These are phyloP conservation scores for Seriola aureovittata DNA, from an alignment of 2,113 vertebrate genomes.

Conservation along the genomic window DNA sequence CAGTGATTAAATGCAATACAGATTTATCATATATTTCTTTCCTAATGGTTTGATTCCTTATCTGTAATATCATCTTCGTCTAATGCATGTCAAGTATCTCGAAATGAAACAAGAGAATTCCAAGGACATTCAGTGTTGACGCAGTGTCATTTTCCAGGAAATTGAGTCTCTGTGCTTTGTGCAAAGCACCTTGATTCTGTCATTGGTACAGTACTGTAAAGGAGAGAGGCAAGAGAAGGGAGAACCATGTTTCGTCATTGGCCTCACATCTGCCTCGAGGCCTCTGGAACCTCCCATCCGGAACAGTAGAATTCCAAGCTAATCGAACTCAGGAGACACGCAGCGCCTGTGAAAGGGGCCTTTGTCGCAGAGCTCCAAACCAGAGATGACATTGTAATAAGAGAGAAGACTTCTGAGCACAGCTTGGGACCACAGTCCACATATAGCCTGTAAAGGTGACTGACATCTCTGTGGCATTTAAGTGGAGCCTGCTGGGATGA, in stretches of 20 bases:
- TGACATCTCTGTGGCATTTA: conserved; percentile 66
- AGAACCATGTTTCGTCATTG: conserved; percentile 42
- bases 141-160: conserved; percentile 32
- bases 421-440: conserved; percentile 39
- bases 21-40: conserved; percentile 35
- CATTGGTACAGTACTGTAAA: conserved; percentile 37
- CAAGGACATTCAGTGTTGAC: conserved; percentile 33
- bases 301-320: conserved; percentile 78
- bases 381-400: conserved; percentile 76
- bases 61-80: neutral
- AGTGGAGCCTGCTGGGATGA: conserved; percentile 52
- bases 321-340: conserved; percentile 80
- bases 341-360: conserved; percentile 64
- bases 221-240: neutral
- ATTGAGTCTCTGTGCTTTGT: conserved; percentile 26
- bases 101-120: conserved; percentile 43
- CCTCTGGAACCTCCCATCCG: conserved; percentile 70
- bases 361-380: conserved; percentile 73
- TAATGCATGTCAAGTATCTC: conserved; percentile 6
- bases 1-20: conserved; percentile 16
- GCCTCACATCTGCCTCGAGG: conserved; percentile 57
- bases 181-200: conserved; percentile 61
- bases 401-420: conserved; percentile 61
- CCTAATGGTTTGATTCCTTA: conserved; percentile 3
- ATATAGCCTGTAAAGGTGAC: conserved; percentile 61